A percentile compares a stretch with the other conserved stretches of the same genome.
These are phyloP conservation scores for Erannis defoliaria DNA, from an alignment of 2,888 invertebrate genomes.

Conservation along the genomic window DNA sequence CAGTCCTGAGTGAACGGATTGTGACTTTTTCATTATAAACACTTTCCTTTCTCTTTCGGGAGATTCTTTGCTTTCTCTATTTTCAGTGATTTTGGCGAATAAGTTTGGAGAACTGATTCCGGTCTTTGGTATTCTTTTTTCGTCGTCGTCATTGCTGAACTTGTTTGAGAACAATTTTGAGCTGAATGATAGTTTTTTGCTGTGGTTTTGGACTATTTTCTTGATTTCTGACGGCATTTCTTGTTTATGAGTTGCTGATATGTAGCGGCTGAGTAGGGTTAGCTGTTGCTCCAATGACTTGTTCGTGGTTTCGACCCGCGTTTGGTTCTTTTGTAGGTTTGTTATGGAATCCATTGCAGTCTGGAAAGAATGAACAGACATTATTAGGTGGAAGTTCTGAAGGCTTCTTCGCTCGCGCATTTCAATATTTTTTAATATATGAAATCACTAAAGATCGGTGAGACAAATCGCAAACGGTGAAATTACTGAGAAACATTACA, in stretches of 20 bases:
- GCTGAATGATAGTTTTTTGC: constrained; percentile 71
- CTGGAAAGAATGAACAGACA: constrained; percentile 83
- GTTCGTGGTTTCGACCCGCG: constrained; percentile 90
- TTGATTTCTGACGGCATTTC: constrained; percentile 92
- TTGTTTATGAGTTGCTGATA: constrained; percentile 89
- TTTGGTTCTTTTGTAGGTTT: constrained; percentile 87
- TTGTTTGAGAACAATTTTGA: constrained; percentile 80
- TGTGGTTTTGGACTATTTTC: constrained; percentile 89
- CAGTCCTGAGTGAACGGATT: constrained; percentile 78
- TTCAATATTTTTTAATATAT: too few species aligned
- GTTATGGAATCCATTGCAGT: constrained; percentile 89
- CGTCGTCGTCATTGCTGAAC: constrained; percentile 73
- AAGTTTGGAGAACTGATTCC: constrained; percentile 77
- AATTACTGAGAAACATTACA: too few species aligned
- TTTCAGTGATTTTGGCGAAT: constrained; percentile 67
- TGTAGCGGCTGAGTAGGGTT: constrained; percentile 89
- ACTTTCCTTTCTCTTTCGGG: constrained; percentile 65
- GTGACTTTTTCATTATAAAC: constrained; percentile 78
- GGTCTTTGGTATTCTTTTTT: constrained; percentile 67
- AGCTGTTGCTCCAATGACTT: constrained; percentile 92
- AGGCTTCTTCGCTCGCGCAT: too few species aligned
- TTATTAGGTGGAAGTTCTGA: too few species aligned
- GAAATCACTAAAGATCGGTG: too few species aligned
- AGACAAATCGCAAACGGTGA: too few species aligned
- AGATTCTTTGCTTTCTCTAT: constrained; percentile 56